Percentiles rank a stretch among this genome's conserved stretches.
phyloP scores from a whole-genome alignment of 2,888 invertebrate genomes.

The Gasteruption jaculator region DNA sequence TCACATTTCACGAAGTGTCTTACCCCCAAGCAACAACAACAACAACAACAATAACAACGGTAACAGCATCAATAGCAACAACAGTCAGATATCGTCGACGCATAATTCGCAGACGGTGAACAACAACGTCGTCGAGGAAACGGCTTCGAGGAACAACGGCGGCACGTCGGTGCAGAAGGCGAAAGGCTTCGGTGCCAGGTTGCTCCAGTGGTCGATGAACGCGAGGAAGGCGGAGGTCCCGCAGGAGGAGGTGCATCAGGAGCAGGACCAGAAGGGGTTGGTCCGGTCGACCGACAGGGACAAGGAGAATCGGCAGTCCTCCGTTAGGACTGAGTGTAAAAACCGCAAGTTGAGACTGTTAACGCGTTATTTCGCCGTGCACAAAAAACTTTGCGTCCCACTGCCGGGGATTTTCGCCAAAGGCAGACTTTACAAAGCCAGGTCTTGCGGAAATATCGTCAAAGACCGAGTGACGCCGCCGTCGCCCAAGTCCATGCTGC shows the following conservation, averaged over 20 bases:
- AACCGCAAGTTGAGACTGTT: slow-evolving; percentile 58
- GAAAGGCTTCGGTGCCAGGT: slow-evolving; percentile 54
- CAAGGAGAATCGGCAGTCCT: slow-evolving; percentile 35
- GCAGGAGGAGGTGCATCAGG: slow-evolving; percentile 16
- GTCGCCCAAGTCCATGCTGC: slow-evolving; percentile 44
- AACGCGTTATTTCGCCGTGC: slow-evolving; percentile 67
- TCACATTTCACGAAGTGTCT: slow-evolving; percentile 26
- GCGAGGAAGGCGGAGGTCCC: too few species aligned
- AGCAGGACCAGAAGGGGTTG: slow-evolving; percentile 28
- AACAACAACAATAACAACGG: slow-evolving; percentile 23
- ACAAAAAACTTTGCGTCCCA: slow-evolving; percentile 62
- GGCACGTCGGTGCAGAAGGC: slow-evolving; percentile 45
- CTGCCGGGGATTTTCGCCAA: slow-evolving; percentile 57
- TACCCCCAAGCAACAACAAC: slow-evolving; percentile 23
- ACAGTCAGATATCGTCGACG: slow-evolving; percentile 27
- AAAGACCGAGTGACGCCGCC: slow-evolving; percentile 54
- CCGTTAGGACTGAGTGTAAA: slow-evolving; percentile 41
- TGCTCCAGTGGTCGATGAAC: slow-evolving; percentile 53
- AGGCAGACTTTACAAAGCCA: slow-evolving; percentile 60
- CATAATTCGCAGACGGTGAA: slow-evolving; percentile 36
- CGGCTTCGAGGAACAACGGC: slow-evolving; percentile 28
- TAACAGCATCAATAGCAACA: slow-evolving; percentile 21
- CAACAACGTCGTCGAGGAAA: slow-evolving; percentile 8
- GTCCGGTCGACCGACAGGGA: slow-evolving; percentile 35
- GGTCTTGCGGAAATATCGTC: slow-evolving; percentile 61